Evolutionary conservation across 2,888 invertebrate genomes (phyloP), one percentile per base, ranked within the genome.

Genomic region (Tuberolachnus salignus): DNA sequence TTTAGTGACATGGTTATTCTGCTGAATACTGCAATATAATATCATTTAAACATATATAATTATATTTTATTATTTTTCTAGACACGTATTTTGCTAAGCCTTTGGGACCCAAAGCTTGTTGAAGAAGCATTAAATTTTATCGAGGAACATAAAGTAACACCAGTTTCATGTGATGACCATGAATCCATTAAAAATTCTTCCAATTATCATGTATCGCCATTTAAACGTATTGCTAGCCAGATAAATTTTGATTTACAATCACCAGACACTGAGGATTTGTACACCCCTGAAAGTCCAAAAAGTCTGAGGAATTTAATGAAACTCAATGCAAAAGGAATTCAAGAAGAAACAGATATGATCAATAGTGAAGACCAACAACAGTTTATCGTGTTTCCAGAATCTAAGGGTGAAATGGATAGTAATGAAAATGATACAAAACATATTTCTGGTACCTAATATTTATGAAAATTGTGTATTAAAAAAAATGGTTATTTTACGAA

Each of bases 81-180:
- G 88, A 92, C 94, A 0, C 89, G 92, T 81, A 92, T 92, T 71
- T 87, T 96, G 80, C 87, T 95, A 3, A 91, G 91, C 70, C 88
- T 95, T 2, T 96, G 95, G 93, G 94, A 95, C 84, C 92, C 94
- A 0, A 90, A 90, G 11, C 87, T 94, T 53, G 92, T 96, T 0
- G 95, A 95, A 84, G 94, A 95, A 84, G 93, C 94, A 0, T 88
- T 96, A 63, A 90, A 91, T 13, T 93, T 92, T 83, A 90, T 95
- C 66, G 94, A 94, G 83, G 91, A 92, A 85, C 91, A 93, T 83
- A 92, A 91, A 85, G 86, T 90, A 11, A 84, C 82, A 4, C 80
- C 82, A 13, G 67, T 82, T 11, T 72, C 74, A 23, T 81, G 75
- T 34, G 82, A 82, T 46, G 82, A 82, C 16, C 64, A 69, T 57